phyloP scores from a whole-genome alignment of 2,797 vertebrate genomes.

The Eulemur coronatus region DNA sequence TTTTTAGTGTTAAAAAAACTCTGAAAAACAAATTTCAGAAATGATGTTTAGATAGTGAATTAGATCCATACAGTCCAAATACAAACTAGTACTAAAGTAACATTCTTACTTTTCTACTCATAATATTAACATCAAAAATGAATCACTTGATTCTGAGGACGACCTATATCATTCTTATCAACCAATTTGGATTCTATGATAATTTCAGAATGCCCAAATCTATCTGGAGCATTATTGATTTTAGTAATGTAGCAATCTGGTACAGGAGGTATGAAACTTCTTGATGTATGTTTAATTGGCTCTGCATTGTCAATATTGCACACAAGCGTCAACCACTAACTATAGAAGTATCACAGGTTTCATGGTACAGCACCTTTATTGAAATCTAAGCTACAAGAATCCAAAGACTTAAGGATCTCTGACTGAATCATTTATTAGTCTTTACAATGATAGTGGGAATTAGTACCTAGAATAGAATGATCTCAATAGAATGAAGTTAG shows the following conservation, averaged over 20 bases:
- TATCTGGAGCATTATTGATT: background rate
- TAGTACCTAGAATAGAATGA: background rate
- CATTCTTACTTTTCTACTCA: background rate
- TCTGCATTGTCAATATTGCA: background rate
- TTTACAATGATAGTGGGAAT: background rate
- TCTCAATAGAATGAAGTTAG: background rate
- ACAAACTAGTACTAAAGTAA: background rate
- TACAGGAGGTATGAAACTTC: background rate
- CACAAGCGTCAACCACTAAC: background rate
- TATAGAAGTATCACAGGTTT: background rate
- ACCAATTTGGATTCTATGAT: constrained; percentile 13
- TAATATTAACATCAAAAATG: background rate
- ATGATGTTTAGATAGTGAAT: background rate
- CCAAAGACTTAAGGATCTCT: background rate
- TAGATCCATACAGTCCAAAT: background rate
- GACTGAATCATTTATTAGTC: background rate
- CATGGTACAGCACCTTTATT: background rate
- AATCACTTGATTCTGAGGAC: constrained; percentile 27
- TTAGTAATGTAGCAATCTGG: background rate
- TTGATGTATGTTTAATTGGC: background rate
- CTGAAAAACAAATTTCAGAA: constrained; percentile 29
- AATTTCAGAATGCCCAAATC: background rate
- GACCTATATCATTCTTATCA: background rate
- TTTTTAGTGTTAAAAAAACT: constrained; percentile 25
- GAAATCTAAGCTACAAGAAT: background rate